Evolutionary conservation across 2,888 invertebrate species (phyloP), one percentile per base, ranked within the genome.

Genomic region (Lasius fuliginosus): DNA sequence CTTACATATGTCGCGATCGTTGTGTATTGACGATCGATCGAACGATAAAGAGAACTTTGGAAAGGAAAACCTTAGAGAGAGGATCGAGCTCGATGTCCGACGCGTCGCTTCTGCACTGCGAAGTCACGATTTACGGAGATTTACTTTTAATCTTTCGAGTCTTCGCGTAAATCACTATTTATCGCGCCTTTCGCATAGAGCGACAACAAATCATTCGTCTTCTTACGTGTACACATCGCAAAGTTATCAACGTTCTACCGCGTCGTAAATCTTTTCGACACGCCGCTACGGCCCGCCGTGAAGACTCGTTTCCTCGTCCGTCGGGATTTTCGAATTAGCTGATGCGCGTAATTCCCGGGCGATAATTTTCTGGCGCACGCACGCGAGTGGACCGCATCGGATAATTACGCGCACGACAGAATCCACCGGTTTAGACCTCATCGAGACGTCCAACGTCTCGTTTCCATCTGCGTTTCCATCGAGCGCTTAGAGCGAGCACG

Each of bases 11-110:
- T 77, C 46, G 65, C 64, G 77, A 79, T 84, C 84, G 79, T 76
- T 82, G 83, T 62, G 84, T 84, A 83, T 82, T 82, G 75, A 71
- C 68, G 46, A 36, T 18, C 73, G 85, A 84, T 83, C 33, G 64
- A 67, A 64, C 33, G 71, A 8, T 8, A n/a, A 56, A 56, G 33
- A 40, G 12, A 74, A 64, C 11, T 65, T 64, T 23, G 18, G 36
- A 40, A 53, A 46, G 23, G 12, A 12, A 18, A 18, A 53, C 53
- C n/a, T 12, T 36, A 27, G 5, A 18, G 36, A 76, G 56, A 23
- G 15, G 15, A 1, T 27, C 27, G 76, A 1, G 36, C 42, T 27
- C 40, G 15, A 36, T 9, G 46, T 64, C 53, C n/a, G 33, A 23
- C 53, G 23, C 27, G 33, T 69, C 53, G 73, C 68, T 85, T 77